Evolutionary conservation across 1,140 invertebrate species (phyloP), one percentile per base, ranked within the genome.

Genomic region (Pogonomyrmex californicus): DNA sequence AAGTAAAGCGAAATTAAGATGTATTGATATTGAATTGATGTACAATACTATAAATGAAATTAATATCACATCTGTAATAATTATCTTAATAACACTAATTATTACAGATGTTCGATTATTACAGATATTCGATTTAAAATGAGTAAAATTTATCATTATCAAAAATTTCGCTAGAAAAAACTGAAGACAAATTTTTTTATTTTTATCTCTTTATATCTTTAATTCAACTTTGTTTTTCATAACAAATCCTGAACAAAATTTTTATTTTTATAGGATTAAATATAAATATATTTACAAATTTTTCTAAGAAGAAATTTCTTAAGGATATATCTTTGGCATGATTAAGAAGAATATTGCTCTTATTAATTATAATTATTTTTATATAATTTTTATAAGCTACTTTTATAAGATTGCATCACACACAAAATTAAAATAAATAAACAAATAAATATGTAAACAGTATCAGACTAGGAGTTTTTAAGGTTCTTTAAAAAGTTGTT

Each of bases 71-170:
- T 30, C 6, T 47, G 3, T 33, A 23, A n/a, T 38, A 33, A 38
- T 77, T 62, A 33, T 36, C 1, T 33, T 62, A 47, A 62, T 60
- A 54, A 54, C 30, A 17, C 23, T 36, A 38, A 36, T 76, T 44
- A 41, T 58, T 58, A 23, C 0, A 23, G 23, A 23, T 23, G 23
- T 23, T 23, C 23, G 23, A 23, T 58, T 36, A 36, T 38, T 38
- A 36, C 14, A 7, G 23, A 36, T 41, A 4, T 76, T 7, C 60
- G 47, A 36, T 47, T 9, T 60, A 77, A 63, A 0, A 1, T 14
- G 10, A 78, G 2, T 65, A 47, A 56, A 75, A 30, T 56, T 73
- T 54, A 73, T 73, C 5, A n/a, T 33, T n/a, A n/a, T n/a, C n/a
- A 1, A 9, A 9, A 1, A 5, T 38, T n/a, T 38, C 3, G 47